These are phyloP conservation scores for Cathartes aura DNA, from an alignment of 2,113 vertebrate species.

Conservation along the genomic window DNA sequence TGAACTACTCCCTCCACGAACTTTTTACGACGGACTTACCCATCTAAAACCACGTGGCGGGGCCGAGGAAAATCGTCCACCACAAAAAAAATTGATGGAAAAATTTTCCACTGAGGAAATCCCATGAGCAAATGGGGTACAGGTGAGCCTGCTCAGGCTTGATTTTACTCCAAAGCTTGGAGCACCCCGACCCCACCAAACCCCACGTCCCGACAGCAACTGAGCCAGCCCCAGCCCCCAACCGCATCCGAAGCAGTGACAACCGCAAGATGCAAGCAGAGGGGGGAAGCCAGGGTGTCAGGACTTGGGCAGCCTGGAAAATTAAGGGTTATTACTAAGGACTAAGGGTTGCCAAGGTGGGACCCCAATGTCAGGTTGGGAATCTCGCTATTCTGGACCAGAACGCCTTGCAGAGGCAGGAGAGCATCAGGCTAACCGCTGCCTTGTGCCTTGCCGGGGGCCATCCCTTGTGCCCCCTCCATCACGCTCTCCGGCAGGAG, in stretches of 20 bases:
- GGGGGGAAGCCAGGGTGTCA: background rate
- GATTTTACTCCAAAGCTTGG: background rate
- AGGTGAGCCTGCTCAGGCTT: background rate
- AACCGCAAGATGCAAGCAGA: background rate
- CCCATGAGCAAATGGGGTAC: background rate
- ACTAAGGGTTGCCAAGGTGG: background rate
- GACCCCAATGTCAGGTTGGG: background rate
- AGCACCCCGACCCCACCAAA: background rate
- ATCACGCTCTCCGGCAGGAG: background rate
- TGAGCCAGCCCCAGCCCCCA: rapidly evolving
- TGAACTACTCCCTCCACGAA: background rate
- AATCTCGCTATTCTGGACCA: background rate
- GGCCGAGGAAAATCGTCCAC: rapidly evolving
- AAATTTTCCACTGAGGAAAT: background rate
- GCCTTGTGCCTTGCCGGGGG: background rate
- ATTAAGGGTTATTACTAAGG: background rate
- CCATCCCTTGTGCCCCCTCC: background rate
- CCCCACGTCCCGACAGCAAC: background rate
- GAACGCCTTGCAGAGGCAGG: background rate
- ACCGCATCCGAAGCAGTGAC: rapidly evolving
- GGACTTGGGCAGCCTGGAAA: background rate
- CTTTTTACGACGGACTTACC: background rate
- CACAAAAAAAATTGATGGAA: background rate
- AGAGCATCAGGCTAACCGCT: background rate
- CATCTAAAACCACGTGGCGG: background rate